These are phyloP conservation scores for Palythoa grandis DNA, from an alignment of 92 coral and sea anemone species.

Conservation along the genomic window DNA sequence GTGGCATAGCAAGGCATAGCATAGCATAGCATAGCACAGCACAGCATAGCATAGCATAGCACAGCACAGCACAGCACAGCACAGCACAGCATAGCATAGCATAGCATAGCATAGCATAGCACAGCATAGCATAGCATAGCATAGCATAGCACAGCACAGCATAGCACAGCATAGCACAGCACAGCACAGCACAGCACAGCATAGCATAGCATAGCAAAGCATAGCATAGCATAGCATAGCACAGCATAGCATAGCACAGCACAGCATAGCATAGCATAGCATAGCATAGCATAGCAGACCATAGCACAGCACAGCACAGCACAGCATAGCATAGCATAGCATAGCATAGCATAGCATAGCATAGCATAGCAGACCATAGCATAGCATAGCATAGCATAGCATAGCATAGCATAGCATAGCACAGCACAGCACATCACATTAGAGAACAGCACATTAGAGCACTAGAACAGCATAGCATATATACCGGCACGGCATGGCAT, in stretches of 20 bases:
- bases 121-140: no score
- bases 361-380: not conserved
- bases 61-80: no score
- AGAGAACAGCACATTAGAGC: not conserved
- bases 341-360: not conserved
- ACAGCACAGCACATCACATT: not conserved
- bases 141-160: no score
- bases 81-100: no score
- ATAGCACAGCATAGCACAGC: no score
- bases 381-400: not conserved
- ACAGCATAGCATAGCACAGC: not conserved
- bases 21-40: no score
- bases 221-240: not conserved
- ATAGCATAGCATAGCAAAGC: not conserved
- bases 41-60: no score
- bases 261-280: not conserved
- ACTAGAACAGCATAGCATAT: no score
- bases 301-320: not conserved
- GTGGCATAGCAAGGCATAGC: no score
- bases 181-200: no score
- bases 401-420: not conserved
- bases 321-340: not conserved
- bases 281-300: not conserved
- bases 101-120: no score
- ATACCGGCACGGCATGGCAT: no score